Percentiles rank a stretch among this genome's conserved stretches.
Conservation (phyloP, 2,888 invertebrate species). For the Platycheirus rosarum region DNA sequence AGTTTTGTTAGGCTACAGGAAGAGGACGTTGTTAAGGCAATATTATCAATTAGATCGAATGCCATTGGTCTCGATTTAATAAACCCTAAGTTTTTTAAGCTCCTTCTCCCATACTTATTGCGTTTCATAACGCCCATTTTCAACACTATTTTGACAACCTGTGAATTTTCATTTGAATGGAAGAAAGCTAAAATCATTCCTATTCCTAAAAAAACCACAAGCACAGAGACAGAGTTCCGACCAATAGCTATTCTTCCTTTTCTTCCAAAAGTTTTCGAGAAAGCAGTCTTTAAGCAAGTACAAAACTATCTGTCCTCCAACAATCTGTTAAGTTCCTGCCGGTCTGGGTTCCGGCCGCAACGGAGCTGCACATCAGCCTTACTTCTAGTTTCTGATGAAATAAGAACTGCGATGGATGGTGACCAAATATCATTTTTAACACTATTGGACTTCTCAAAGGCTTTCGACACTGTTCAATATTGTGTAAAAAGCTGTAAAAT, state of each 20-base stretch:
- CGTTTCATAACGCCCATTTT: not conserved
- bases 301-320: not conserved
- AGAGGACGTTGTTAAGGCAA: not conserved
- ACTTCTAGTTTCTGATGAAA: not conserved
- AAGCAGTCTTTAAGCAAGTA: not conserved
- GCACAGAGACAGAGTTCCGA: not conserved
- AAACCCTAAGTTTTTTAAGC: not conserved
- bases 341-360: not conserved
- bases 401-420: not conserved
- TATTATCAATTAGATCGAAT: not conserved
- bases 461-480: no score
- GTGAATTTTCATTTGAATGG: not conserved
- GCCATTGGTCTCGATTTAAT: not conserved
- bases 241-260: not conserved
- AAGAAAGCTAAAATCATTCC: constrained; percentile 3
- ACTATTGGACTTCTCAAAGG: no score
- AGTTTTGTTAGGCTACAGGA: not conserved
- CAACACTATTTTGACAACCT: not conserved
- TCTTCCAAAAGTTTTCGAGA: not conserved
- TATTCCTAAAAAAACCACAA: not conserved
- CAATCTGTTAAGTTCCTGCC: not conserved
- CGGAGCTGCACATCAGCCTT: not conserved
- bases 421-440: not conserved
- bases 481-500: no score
- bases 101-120: not conserved